Percentiles rank a stretch among this genome's conserved stretches.
Evolutionary conservation across 2,113 vertebrate species (phyloP).

Genomic region (Mobula hypostoma): DNA sequence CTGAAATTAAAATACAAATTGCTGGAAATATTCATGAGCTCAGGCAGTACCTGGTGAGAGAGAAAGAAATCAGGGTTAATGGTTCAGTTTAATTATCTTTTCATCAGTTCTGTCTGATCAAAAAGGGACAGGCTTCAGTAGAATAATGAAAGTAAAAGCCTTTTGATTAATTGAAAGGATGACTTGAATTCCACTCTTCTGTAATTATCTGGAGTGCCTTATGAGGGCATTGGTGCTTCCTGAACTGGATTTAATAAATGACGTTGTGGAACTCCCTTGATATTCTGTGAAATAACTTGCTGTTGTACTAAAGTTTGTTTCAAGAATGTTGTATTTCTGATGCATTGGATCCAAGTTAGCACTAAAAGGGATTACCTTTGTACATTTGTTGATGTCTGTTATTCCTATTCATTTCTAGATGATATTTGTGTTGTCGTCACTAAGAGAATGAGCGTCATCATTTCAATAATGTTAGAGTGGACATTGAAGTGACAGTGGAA

Average conservation of each 20-base stretch:
- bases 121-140: not conserved
- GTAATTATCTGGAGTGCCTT: not conserved
- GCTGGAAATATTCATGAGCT: too few species aligned
- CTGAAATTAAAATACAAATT: too few species aligned
- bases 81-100: too few species aligned
- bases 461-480: not conserved
- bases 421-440: too few species aligned
- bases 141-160: not conserved
- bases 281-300: not conserved
- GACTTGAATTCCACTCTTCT: not conserved
- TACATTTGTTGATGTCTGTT: not conserved
- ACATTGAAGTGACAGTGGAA: not conserved
- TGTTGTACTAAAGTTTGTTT: not conserved
- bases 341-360: not conserved
- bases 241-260: not conserved
- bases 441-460: not conserved
- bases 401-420: too few species aligned
- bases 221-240: not conserved
- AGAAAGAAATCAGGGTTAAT: too few species aligned
- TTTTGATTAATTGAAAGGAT: not conserved
- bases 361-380: not conserved
- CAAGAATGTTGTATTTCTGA: not conserved
- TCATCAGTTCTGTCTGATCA: too few species aligned
- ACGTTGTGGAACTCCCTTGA: not conserved
- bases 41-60: too few species aligned